Base-by-base conservation (phyloP, 2,797 vertebrate species). In the Scolopax bukidnonensis region DNA sequence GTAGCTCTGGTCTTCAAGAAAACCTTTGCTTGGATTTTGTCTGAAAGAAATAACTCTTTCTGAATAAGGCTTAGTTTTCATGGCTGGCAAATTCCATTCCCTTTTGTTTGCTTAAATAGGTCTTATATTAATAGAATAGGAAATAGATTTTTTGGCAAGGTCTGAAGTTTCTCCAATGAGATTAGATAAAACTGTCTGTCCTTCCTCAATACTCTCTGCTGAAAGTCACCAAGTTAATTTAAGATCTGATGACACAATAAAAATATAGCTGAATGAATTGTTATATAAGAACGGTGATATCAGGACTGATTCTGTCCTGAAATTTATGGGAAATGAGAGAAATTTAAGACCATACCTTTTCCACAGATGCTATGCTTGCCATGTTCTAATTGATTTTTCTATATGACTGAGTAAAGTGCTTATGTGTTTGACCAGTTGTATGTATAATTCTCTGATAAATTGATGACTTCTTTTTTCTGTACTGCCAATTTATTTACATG, bases 221-320 rank as follows among this genome's bases (percentile, higher is more conserved):
- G 83, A 92, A 93, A 94, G 80, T 89, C 89, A 92, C 56, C 16
- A 83, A 89, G 71, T 89, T 94, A 79, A 90, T 94, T 93, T 89
- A 92, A 89, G 78, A 85, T 60, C 67, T 68, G 84, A 89, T 87
- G 78, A 74, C 70, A 59, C 67, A 68, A 78, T 64, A 83, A 85
- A 92, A 97, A 82, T 36, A 70, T 21, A 74, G 43, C 23, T 89
- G 74, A 93, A 90, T n/a, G 27, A 47, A 77, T 43, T 84, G 14
- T 80, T 92, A n/a, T 28, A 6, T 56, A 84, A 87, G 48, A 90
- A 69, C 1, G 30, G n/a, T 70, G 43, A 27, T 63, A 86, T 14
- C 28, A 54, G 40, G 33, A 56, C 17, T 10, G n/a, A 78, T 75
- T 81, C 40, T 10, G 3, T 53, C 36, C 36, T 36, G 79, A 63